Evolutionary conservation across 2,113 vertebrate species (phyloP), one percentile per base, ranked within the genome.

Genomic region (Tachycineta bicolor): DNA sequence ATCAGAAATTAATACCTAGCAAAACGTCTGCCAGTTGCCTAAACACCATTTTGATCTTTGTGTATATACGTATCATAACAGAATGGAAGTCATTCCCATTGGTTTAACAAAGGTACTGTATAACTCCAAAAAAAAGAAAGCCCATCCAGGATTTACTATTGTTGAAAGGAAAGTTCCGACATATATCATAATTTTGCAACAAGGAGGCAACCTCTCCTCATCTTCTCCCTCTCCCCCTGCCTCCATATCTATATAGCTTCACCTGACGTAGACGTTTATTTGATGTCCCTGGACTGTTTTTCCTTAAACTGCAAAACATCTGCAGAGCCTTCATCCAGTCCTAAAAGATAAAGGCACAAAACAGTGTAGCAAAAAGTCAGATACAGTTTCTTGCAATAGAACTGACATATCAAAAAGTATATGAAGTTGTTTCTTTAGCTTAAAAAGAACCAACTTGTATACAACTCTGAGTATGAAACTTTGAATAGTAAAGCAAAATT

Each of bases 311-410:
- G 97, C 99, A 99, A 97, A 99, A 99, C 17, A 98, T 99, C 91
- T 99, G 99, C 91, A 99, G 98, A 97, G 98, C 98, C 98, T 99
- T 99, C 99, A 99, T 99, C 99, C 99, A 99, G 44, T 99, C 99
- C 99, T 99, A 97, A 63, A 75, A 97, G 95, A 92, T 62, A 95
- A 93, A 80, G 75, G 87, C 12, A 96, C 34, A 87, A 21, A 97
- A 24, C 22, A 94, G 78, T 76, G 91, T 39, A 65, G 93, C 63
- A 89, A 78, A 81, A 82, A 86, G 50, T 88, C 69, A 46, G 55
- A 29, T 64, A 82, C 65, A 68, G 21, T 46, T 65, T 90, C 73
- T 58, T 92, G 47, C 53, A 86, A 21, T 89, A 67, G 37, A 94
- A 81, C 52, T 80, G 43, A 82, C 29, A 65, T 75, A 53, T 59